Percentiles rank a stretch among this genome's conserved stretches.
Evolutionary conservation across 2,888 invertebrate genomes (phyloP).

Genomic region (Cantharis rufa): DNA sequence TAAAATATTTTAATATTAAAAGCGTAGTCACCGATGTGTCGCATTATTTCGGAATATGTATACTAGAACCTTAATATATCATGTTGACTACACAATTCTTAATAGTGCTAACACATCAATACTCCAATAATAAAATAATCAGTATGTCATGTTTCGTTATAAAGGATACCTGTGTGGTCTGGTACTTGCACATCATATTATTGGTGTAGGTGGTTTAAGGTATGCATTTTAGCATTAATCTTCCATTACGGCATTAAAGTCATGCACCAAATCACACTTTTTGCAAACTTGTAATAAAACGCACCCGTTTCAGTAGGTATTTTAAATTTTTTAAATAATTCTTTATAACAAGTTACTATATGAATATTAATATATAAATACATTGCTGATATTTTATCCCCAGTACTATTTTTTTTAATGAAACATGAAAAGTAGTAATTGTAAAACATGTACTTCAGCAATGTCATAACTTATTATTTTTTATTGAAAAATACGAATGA

Average conservation of each 20-base stretch:
- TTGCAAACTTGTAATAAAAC: background rate
- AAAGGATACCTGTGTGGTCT: background rate
- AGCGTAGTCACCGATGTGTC: too few relatives aligned
- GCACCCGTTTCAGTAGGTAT: background rate
- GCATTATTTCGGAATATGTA: background rate
- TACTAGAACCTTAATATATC: background rate
- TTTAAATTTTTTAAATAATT: background rate
- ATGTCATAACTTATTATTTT: background rate
- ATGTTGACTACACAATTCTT: background rate
- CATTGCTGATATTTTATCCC: background rate
- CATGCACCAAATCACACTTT: background rate
- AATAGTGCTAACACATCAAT: background rate
- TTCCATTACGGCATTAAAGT: background rate
- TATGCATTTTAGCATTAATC: background rate
- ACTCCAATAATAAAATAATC: background rate
- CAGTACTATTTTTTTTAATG: background rate
- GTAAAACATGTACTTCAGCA: background rate
- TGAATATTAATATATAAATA: background rate
- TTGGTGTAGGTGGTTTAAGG: background rate
- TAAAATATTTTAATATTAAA: too few relatives aligned
- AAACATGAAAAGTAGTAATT: background rate
- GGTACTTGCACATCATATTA: background rate
- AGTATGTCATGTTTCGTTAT: background rate
- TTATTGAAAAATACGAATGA: background rate
- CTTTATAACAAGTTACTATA: too few relatives aligned